Evolutionary conservation across 1,140 invertebrate genomes (phyloP), one percentile per base, ranked within the genome.

Genomic region (Paraescarpia echinospica): DNA sequence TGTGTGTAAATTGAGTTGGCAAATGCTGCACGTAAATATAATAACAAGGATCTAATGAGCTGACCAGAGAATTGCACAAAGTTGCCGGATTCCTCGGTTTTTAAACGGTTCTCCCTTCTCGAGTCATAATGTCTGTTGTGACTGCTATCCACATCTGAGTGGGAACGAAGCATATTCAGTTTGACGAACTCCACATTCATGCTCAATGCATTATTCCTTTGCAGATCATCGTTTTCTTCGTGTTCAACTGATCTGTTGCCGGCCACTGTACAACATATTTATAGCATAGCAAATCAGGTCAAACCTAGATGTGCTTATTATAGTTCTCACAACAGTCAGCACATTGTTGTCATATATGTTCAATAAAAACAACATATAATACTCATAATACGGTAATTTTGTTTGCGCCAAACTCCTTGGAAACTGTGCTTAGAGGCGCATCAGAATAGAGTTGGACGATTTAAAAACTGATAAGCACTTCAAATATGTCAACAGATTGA

Each of bases 171-270:
- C 14, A 93, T 93, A 89, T 93, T 93, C 94, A 99, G 98, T 96
- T 99, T 99, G 5, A 99, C 98, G 96, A 99, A 99, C 96, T 99
- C 98, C 0, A 99, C 98, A 96, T 99, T 99, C 27, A 99, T 98
- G 95, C 98, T 99, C 12, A 99, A 96, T 0, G 98, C 99, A 96
- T 99, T 98, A 96, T 99, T 99, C 33, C 59, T 77, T 18, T 18
- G 27, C 18, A 77, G 22, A 77, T 77, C 59, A 27, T 31, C 59
- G 4, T 6, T 77, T 77, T 77, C 18, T 2, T 0, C 59, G 27
- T 77, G 18, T 31, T 18, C 59, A 77, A 31, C 59, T 77, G 14
- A 31, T 77, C 18, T 77, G 59, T 77, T 77, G 59, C 59, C 59
- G 59, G 27, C 59, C 59, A 77, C 59, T 77, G 59, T 77, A 77